Percentiles rank a stretch among this genome's conserved stretches.
phyloP scores from a whole-genome alignment of 2,797 vertebrate genomes.

The Mallotus villosus region DNA sequence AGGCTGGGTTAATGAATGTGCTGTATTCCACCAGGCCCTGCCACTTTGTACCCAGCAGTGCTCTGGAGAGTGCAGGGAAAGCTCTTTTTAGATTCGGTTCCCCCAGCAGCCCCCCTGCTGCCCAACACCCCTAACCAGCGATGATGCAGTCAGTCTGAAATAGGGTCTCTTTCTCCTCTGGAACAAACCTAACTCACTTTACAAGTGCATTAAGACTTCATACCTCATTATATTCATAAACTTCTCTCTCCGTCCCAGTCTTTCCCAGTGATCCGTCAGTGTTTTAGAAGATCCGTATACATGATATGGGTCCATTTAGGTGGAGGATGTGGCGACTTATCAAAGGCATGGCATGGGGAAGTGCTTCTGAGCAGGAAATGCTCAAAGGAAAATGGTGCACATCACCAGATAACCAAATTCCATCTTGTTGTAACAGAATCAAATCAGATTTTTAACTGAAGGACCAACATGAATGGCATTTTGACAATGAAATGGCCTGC shows the following conservation, averaged over 20 bases:
- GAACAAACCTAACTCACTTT: conserved; percentile 31
- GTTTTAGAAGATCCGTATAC: background rate
- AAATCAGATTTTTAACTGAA: conserved; percentile 17
- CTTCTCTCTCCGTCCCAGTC: conserved; percentile 1
- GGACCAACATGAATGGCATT: background rate
- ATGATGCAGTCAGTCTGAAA: conserved; percentile 51
- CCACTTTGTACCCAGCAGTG: conserved; percentile 52
- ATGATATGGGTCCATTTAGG: background rate
- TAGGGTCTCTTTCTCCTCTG: conserved; percentile 51
- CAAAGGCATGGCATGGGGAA: conserved; percentile 7
- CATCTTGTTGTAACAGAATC: background rate
- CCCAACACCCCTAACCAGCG: conserved; percentile 45
- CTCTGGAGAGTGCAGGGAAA: conserved; percentile 32
- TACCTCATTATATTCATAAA: conserved; percentile 5
- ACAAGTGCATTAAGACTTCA: conserved; percentile 33
- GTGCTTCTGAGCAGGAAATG: conserved; percentile 7
- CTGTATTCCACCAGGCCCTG: conserved; percentile 50
- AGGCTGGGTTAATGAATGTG: conserved; percentile 59
- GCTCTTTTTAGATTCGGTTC: conserved; percentile 50
- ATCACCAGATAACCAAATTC: conserved; percentile 14
- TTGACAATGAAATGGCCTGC: conserved; percentile 14
- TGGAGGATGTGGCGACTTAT: background rate
- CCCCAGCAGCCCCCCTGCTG: conserved; percentile 29
- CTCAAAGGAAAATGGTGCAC: conserved; percentile 3
- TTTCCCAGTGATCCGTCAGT: conserved; percentile 5